Conservation (phyloP, 2,797 vertebrate species). For the Delichon dasypus region DNA sequence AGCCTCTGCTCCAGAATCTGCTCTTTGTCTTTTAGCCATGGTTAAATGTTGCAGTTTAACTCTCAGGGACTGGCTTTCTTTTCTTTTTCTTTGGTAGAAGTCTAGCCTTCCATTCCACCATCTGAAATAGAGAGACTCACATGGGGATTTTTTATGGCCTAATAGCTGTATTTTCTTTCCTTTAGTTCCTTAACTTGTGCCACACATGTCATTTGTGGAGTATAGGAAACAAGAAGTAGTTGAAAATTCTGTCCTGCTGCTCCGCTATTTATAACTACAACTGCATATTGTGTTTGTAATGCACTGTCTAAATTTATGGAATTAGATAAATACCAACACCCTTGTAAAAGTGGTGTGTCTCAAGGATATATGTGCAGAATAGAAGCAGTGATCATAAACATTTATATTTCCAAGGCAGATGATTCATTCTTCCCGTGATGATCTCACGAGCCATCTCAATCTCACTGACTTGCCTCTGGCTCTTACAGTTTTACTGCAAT, state of each 20-base stretch:
- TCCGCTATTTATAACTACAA: not conserved
- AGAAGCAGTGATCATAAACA: conserved; percentile 46
- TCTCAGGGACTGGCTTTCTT: not conserved
- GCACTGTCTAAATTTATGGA: conserved; percentile 31
- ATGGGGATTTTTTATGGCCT: not conserved
- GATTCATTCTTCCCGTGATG: conserved; percentile 57
- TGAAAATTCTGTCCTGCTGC: conserved; percentile 9
- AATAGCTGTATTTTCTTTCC: not conserved
- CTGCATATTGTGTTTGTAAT: conserved; percentile 31
- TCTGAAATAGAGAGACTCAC: not conserved
- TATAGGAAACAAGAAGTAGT: not conserved
- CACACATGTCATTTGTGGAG: not conserved
- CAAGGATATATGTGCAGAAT: conserved; percentile 23
- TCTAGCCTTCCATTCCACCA: not conserved
- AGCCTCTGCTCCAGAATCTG: not conserved
- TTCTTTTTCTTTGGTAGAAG: not conserved
- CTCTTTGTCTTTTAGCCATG: not conserved
- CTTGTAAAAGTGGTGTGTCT: conserved; percentile 27
- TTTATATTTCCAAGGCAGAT: conserved; percentile 45
- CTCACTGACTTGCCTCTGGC: not conserved
- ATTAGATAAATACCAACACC: conserved; percentile 53
- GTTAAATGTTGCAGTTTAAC: not conserved
- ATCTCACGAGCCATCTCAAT: not conserved
- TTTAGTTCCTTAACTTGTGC: not conserved
- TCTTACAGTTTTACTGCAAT: not conserved